A percentile compares a stretch with the other conserved stretches of the same genome.
Evolutionary conservation across 2,888 invertebrate species (phyloP).

Genomic region (Cryptocheilus praepositus): DNA sequence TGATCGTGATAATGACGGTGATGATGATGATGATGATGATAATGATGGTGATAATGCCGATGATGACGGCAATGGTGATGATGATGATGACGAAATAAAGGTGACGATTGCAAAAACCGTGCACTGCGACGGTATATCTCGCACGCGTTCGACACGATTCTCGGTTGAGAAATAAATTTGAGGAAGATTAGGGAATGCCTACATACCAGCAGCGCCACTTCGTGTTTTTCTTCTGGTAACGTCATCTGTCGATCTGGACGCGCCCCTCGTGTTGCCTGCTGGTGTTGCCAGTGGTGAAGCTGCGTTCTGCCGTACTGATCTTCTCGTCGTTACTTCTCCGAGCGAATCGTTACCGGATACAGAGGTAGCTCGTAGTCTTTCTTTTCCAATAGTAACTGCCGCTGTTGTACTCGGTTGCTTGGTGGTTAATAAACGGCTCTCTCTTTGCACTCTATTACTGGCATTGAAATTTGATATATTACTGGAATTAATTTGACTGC

Average conservation of each 20-base stretch:
- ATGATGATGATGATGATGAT: too few species aligned
- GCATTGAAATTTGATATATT: constrained; percentile 68
- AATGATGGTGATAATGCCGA: too few species aligned
- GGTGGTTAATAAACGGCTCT: constrained; percentile 70
- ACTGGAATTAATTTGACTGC: constrained; percentile 67
- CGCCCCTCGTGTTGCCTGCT: constrained; percentile 72
- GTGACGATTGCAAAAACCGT: neutral
- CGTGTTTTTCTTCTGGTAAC: constrained; percentile 73
- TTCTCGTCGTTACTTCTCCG: constrained; percentile 69
- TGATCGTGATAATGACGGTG: neutral
- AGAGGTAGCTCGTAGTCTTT: constrained; percentile 70
- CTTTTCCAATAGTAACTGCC: constrained; percentile 62
- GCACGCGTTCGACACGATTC: too few species aligned
- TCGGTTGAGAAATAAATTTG: too few species aligned
- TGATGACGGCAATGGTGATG: too few species aligned
- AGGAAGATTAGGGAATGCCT: constrained; percentile 25
- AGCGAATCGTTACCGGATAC: constrained; percentile 70
- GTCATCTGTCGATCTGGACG: constrained; percentile 72
- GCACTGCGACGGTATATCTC: too few species aligned
- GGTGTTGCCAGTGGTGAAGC: constrained; percentile 72
- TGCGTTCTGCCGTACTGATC: constrained; percentile 72
- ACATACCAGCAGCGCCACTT: constrained; percentile 73
- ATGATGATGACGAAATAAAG: neutral
- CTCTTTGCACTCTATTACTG: constrained; percentile 70
- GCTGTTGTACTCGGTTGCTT: constrained; percentile 61